phyloP scores from a whole-genome alignment of 92 coral and sea anemone genomes.

The Blastomussa wellsi region DNA sequence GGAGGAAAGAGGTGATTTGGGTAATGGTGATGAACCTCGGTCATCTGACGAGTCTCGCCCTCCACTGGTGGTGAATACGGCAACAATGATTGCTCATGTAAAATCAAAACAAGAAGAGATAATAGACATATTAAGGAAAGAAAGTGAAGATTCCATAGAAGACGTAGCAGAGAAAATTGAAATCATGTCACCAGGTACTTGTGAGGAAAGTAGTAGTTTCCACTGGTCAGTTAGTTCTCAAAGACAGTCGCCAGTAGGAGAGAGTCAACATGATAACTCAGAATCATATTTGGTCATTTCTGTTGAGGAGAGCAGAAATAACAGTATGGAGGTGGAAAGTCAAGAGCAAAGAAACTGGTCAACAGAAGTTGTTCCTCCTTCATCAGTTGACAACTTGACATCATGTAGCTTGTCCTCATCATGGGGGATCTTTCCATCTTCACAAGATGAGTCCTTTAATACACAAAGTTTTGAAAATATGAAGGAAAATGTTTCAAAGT shows the following conservation, averaged over 20 bases:
- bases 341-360: conserved; percentile 10
- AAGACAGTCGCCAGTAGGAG: conserved; percentile 40
- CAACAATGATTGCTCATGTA: background rate
- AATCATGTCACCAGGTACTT: conserved; percentile 8
- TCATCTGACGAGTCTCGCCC: background rate
- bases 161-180: conserved; percentile 27
- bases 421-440: conserved; percentile 71
- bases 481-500: conserved; percentile 45
- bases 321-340: background rate
- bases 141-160: conserved; percentile 21
- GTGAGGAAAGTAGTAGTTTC: conserved; percentile 1
- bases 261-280: conserved; percentile 33
- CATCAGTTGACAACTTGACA: conserved; percentile 16
- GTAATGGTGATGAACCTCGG: background rate
- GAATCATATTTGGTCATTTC: conserved; percentile 50
- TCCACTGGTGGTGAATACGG: background rate
- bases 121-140: background rate
- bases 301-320: conserved; percentile 22
- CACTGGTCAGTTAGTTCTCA: conserved; percentile 20
- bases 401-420: conserved; percentile 68
- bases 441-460: conserved; percentile 60
- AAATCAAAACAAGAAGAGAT: background rate
- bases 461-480: conserved; percentile 73
- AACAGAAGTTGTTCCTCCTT: conserved; percentile 29
- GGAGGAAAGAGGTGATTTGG: background rate